Conservation (phyloP, 2,797 vertebrate species). For the Euthynnus affinis region DNA sequence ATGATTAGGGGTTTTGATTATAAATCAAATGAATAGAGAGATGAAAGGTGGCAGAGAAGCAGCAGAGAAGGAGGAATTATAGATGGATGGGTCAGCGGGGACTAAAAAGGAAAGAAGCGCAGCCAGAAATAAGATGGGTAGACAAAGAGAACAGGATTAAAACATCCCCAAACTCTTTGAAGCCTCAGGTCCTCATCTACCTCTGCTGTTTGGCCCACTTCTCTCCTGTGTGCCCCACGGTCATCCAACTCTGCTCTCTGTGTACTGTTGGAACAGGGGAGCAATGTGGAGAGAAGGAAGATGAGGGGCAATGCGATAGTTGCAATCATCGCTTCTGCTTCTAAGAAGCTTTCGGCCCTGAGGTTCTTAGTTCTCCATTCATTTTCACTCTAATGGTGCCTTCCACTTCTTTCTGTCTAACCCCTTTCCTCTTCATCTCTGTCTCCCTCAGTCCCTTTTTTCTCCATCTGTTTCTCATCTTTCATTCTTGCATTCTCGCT, state of each 20-base stretch:
- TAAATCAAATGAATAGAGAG: constrained; percentile 42
- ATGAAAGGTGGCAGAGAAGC: constrained; percentile 43
- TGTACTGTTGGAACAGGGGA: constrained; percentile 57
- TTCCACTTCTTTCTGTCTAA: constrained; percentile 55
- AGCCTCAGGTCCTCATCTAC: constrained; percentile 64
- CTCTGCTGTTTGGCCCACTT: constrained; percentile 66
- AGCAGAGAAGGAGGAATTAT: constrained; percentile 37
- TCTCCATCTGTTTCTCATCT: constrained; percentile 64
- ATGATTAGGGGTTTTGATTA: constrained; percentile 43
- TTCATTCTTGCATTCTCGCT: constrained; percentile 57
- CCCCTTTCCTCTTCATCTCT: constrained; percentile 65
- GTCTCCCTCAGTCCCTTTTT: constrained; percentile 53
- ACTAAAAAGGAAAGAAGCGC: constrained; percentile 31
- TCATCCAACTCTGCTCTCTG: constrained; percentile 54
- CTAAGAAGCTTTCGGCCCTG: constrained; percentile 69
- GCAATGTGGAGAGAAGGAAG: constrained; percentile 39
- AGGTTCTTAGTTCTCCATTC: constrained; percentile 75
- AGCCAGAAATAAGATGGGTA: constrained; percentile 39
- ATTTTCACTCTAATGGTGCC: constrained; percentile 72
- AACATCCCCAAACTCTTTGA: constrained; percentile 61
- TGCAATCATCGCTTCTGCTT: constrained; percentile 71
- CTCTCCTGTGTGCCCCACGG: constrained; percentile 48
- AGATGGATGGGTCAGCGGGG: constrained; percentile 31
- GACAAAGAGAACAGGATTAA: constrained; percentile 63
- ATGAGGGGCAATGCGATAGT: constrained; percentile 56